Base-by-base conservation (phyloP, 2,888 invertebrate species). In the Nasonia oneida region DNA sequence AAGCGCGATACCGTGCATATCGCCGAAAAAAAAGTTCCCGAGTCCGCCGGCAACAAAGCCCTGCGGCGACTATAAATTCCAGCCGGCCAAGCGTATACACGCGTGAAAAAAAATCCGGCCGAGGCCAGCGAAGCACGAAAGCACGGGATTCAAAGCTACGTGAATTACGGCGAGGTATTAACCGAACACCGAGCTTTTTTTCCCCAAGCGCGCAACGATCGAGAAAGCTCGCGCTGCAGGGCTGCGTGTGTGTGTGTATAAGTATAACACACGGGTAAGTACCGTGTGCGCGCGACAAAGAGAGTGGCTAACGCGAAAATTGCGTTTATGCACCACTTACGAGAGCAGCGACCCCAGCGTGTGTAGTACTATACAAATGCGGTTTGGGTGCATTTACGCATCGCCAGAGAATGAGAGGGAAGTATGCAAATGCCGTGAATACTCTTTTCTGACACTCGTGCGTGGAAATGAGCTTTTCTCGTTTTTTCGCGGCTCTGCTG, bases 121-220 rank as follows among this genome's bases (percentile, higher is more conserved):
- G 64, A 73, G 73, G 10, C 73, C 29, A 64, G 42, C 39, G 77
- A 29, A 70, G 61, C 61, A 78, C 61, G 78, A 78, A 83, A 84
- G 70, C 80, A 18, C 37, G 29, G 42, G 80, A 81, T 81, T 84
- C 84, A 81, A 70, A 76, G 80, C 71, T 61, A 75, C 10, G 83
- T 84, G 80, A 84, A 81, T 84, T 79, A 81, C 76, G 57, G 18
- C 53, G 75, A 14, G 76, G 76, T 84, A 81, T 81, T 76, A 84
- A 81, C 67, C 42, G 53, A 64, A 64, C 23, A 23, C 29, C 1
- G 29, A 29, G 23, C 29, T 76, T 57, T 57, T n/a, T 37, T 6
- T 1, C 29, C 29, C 33, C 76, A 29, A 29, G 29, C 29, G 1
- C n/a, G 15, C 37, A 37, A 29, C 10, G 47, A 75, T 74, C 75